Evolutionary conservation across 2,888 invertebrate species (phyloP).

Genomic region (Capitulum mitella): DNA sequence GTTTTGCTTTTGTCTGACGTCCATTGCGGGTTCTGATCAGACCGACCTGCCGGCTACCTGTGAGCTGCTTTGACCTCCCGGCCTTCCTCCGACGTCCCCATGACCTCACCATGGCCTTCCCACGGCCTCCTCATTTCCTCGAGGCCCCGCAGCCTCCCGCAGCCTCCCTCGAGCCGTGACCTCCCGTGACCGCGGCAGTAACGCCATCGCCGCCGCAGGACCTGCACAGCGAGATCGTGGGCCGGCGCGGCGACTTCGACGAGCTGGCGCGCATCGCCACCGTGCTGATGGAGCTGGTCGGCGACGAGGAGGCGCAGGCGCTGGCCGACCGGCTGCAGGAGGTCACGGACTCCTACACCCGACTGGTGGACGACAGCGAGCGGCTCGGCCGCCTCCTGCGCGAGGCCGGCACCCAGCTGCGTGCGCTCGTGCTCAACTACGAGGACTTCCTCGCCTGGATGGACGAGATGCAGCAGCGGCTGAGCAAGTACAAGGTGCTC

Average conservation of each 20-base stretch:
- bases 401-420: slow-evolving; percentile 75
- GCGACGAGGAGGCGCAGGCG: slow-evolving; percentile 78
- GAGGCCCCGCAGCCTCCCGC: too few species aligned
- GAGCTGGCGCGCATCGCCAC: slow-evolving; percentile 84
- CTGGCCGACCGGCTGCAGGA: slow-evolving; percentile 79
- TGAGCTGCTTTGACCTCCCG: too few species aligned
- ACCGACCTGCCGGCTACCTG: too few species aligned
- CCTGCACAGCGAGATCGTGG: slow-evolving; percentile 76
- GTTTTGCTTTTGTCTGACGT: too few species aligned
- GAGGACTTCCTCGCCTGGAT: slow-evolving; percentile 90
- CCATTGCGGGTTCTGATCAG: too few species aligned
- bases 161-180: too few species aligned
- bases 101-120: neutral
- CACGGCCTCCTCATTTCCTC: too few species aligned
- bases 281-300: slow-evolving; percentile 77
- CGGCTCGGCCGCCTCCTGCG: slow-evolving; percentile 70
- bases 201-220: neutral
- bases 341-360: slow-evolving; percentile 70
- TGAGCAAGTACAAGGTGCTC: slow-evolving; percentile 70
- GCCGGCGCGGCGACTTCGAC: slow-evolving; percentile 78
- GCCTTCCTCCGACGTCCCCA: neutral
- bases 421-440: slow-evolving; percentile 81
- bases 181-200: too few species aligned
- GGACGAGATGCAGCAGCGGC: slow-evolving; percentile 76
- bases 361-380: slow-evolving; percentile 76